Conservation (phyloP, 1,140 invertebrate species). For the Lanistes nyassanus region DNA sequence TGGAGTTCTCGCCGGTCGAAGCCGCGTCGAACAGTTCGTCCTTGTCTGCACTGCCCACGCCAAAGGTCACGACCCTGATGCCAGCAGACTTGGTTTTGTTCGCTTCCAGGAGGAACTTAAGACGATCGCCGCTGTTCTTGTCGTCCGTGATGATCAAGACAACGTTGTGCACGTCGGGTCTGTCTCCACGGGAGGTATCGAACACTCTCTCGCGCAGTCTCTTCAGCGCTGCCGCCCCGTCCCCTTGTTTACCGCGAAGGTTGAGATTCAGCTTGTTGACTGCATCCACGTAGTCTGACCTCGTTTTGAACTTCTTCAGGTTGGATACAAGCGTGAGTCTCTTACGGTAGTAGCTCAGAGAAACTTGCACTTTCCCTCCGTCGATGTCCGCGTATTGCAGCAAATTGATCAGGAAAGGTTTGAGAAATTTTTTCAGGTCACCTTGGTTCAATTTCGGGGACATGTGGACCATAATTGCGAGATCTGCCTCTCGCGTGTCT, state of each 20-base stretch:
- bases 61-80: slow-evolving; percentile 43
- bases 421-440: slow-evolving; percentile 33
- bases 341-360: slow-evolving; percentile 44
- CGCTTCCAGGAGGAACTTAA: slow-evolving; percentile 42
- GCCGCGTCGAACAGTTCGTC: slow-evolving; percentile 37
- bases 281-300: slow-evolving; percentile 16
- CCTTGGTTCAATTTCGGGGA: slow-evolving; percentile 32
- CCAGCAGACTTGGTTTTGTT: slow-evolving; percentile 28
- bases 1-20: slow-evolving; percentile 31
- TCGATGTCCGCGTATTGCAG: slow-evolving; percentile 43
- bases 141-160: slow-evolving; percentile 59
- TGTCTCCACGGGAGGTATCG: slow-evolving; percentile 39
- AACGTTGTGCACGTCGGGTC: slow-evolving; percentile 45
- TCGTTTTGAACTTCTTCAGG: slow-evolving; percentile 38
- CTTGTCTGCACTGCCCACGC: slow-evolving; percentile 32
- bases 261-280: slow-evolving; percentile 45
- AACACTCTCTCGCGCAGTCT: slow-evolving; percentile 48
- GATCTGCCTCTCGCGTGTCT: slow-evolving; percentile 39
- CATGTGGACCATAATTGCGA: slow-evolving; percentile 40
- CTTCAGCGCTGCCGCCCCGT: slow-evolving; percentile 42
- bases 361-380: slow-evolving; percentile 37
- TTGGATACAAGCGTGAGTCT: slow-evolving; percentile 43
- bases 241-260: slow-evolving; percentile 9
- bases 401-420: slow-evolving; percentile 40
- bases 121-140: slow-evolving; percentile 47